phyloP scores from a whole-genome alignment of 2,888 invertebrate species.

The Erynnis tages region DNA sequence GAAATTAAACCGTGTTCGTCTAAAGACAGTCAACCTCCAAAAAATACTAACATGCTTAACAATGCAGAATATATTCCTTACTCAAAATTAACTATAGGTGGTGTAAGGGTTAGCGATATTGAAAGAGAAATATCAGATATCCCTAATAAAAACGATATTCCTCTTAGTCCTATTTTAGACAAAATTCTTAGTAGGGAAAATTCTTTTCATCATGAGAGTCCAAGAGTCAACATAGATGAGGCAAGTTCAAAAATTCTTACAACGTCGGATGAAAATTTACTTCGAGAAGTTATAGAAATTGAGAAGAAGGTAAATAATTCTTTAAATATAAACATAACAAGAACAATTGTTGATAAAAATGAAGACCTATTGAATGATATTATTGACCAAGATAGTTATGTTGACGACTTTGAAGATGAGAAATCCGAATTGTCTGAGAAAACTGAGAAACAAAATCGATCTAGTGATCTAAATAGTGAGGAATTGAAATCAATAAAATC shows the following conservation, averaged over 20 bases:
- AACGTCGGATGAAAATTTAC: conserved; percentile 71
- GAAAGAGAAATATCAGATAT: conserved; percentile 64
- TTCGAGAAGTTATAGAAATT: conserved; percentile 69
- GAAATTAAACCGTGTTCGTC: not conserved
- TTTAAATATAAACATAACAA: conserved; percentile 49
- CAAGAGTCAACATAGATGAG: conserved; percentile 41
- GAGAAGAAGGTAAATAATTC: conserved; percentile 61
- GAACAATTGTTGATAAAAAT: conserved; percentile 34
- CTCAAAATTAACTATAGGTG: conserved; percentile 71
- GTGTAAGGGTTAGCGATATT: conserved; percentile 64
- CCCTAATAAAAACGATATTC: conserved; percentile 54
- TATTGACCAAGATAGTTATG: conserved; percentile 57
- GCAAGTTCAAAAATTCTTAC: conserved; percentile 52
- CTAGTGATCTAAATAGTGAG: not conserved
- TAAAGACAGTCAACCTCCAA: not conserved
- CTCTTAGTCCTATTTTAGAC: conserved; percentile 64
- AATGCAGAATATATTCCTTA: conserved; percentile 73
- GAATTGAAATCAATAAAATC: not conserved
- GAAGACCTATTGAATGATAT: conserved; percentile 36
- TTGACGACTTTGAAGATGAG: conserved; percentile 75
- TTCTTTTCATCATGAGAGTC: conserved; percentile 52
- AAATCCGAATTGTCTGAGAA: conserved; percentile 49
- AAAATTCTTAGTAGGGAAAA: conserved; percentile 67
- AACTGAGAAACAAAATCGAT: conserved; percentile 32
- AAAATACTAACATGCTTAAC: conserved; percentile 38